phyloP scores from a whole-genome alignment of 53 echinoderm and acorn worm species.

The Holothuria scabra region DNA sequence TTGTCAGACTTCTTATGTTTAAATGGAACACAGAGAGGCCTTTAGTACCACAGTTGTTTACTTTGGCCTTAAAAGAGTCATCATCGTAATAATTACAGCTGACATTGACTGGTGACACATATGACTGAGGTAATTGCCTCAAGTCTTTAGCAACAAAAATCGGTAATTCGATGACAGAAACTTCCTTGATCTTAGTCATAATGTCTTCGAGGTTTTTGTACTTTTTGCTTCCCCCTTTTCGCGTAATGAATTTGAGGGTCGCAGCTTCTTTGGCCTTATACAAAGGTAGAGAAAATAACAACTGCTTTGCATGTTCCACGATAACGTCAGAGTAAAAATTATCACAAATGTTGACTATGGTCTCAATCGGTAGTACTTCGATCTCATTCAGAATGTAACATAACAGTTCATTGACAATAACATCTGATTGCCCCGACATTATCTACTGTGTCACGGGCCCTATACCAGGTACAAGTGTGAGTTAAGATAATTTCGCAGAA shows the following conservation, averaged over 20 bases:
- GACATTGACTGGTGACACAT: neutral
- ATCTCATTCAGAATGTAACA: no score
- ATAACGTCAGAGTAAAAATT: no score
- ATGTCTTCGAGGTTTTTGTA: neutral
- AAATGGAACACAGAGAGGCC: no score
- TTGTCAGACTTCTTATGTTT: no score
- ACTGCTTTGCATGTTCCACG: slow-evolving; percentile 4
- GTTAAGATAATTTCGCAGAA: slow-evolving; percentile 1
- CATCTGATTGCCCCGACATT: neutral
- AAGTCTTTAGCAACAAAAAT: neutral
- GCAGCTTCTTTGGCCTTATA: neutral
- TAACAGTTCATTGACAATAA: slow-evolving; percentile 13
- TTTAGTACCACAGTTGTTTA: no score
- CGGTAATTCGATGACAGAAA: neutral
- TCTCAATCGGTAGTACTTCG: neutral
- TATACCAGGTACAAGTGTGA: neutral
- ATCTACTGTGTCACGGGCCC: neutral
- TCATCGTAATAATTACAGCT: no score
- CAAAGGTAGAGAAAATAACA: neutral
- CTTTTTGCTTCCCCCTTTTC: slow-evolving; percentile 15
- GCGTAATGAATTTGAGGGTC: no score
- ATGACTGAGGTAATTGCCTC: slow-evolving; percentile 6
- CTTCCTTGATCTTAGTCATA: slow-evolving; percentile 3
- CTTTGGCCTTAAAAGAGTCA: no score
- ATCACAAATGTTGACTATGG: neutral